Evolutionary conservation across 2,113 vertebrate genomes (phyloP).

Genomic region (Cyanoliseus patagonus): DNA sequence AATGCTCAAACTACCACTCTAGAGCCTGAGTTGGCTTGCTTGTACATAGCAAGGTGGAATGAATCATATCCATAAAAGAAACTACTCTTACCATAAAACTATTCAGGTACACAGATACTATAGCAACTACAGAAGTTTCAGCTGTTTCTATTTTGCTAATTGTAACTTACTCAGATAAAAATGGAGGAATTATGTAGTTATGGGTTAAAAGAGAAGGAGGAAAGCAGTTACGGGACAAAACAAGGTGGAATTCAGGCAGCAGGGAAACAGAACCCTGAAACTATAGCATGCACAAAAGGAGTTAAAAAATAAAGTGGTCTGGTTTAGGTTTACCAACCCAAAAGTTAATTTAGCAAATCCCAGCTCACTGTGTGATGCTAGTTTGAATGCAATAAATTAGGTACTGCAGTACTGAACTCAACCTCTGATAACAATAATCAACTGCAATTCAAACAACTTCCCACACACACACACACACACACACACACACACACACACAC

Average conservation of each 20-base stretch:
- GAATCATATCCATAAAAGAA: not conserved
- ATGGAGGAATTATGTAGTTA: not conserved
- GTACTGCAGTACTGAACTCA: not conserved
- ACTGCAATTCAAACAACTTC: not conserved
- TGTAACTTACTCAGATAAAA: not conserved
- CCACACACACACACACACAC: no score
- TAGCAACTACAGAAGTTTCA: not conserved
- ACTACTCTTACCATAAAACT: not conserved
- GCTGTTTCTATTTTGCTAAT: not conserved
- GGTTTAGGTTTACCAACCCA: not conserved
- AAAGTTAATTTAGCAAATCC: not conserved
- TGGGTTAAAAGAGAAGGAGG: not conserved
- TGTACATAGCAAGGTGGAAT: not conserved
- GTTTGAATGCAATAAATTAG: not conserved
- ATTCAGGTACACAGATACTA: not conserved
- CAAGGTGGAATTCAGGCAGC: not conserved
- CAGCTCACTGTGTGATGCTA: not conserved
- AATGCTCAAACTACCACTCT: not conserved
- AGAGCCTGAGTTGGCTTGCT: not conserved
- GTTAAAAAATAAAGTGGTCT: not conserved
- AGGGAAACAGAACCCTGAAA: not conserved
- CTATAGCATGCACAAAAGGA: rapidly evolving
- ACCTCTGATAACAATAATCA: not conserved
- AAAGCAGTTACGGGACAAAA: not conserved
- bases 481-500: no score